Conservation (phyloP, 2,888 invertebrate genomes). For the Candidula unifasciata region DNA sequence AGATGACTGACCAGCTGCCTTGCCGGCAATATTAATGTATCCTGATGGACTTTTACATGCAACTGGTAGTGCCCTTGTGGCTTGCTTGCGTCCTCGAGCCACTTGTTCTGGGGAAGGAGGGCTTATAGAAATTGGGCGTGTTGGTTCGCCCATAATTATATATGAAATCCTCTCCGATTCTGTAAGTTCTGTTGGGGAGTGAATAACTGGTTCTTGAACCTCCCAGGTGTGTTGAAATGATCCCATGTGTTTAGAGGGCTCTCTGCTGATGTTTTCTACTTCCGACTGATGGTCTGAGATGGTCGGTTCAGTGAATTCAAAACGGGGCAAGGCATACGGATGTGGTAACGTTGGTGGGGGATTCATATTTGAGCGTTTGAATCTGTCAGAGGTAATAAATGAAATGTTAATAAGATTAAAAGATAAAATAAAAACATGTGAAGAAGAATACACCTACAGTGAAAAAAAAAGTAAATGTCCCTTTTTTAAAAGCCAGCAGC, state of each 20-base stretch:
- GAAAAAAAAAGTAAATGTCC: too few relatives aligned
- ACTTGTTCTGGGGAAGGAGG: background rate
- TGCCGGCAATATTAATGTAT: background rate
- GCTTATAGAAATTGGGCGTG: background rate
- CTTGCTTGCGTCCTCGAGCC: background rate
- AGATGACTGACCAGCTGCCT: background rate
- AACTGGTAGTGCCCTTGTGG: background rate
- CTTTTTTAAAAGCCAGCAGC: too few relatives aligned
- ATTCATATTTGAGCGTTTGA: background rate
- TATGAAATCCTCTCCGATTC: background rate
- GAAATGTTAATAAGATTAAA: too few relatives aligned
- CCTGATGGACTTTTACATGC: background rate
- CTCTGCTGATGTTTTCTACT: background rate
- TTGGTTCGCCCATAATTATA: background rate
- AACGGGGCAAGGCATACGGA: background rate
- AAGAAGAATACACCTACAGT: too few relatives aligned
- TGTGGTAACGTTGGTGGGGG: background rate
- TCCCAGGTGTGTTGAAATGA: background rate
- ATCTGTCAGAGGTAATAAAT: background rate
- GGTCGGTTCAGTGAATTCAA: background rate
- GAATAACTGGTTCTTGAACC: background rate
- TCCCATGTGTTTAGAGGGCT: background rate
- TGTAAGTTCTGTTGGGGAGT: background rate
- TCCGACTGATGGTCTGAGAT: background rate
- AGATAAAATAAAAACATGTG: background rate